phyloP scores from a whole-genome alignment of 2,797 vertebrate genomes.

The Holocentrus rufus region DNA sequence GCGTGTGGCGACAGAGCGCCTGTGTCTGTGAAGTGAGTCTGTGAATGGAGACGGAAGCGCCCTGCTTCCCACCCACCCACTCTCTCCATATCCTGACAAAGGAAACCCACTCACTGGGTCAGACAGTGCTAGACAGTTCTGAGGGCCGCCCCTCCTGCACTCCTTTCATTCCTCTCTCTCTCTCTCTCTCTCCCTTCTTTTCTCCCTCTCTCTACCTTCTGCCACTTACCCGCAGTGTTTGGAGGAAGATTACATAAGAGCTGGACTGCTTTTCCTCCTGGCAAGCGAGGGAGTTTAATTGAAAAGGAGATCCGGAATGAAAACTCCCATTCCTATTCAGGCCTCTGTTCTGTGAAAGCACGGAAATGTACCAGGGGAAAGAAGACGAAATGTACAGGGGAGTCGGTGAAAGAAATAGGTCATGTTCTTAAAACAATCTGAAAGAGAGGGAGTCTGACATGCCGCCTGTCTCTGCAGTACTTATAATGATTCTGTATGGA shows the following conservation, averaged over 20 bases:
- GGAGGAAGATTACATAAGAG: slow-evolving; percentile 76
- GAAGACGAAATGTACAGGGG: slow-evolving; percentile 66
- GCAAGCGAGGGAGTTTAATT: slow-evolving; percentile 77
- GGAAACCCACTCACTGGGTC: slow-evolving; percentile 73
- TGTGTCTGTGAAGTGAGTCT: slow-evolving; percentile 55
- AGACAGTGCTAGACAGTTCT: slow-evolving; percentile 67
- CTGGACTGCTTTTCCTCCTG: slow-evolving; percentile 64
- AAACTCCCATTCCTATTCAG: slow-evolving; percentile 76
- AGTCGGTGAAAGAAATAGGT: slow-evolving; percentile 77
- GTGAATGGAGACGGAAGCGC: slow-evolving; percentile 70
- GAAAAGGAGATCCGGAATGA: slow-evolving; percentile 80
- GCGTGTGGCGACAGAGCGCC: slow-evolving; percentile 56
- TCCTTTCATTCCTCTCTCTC: slow-evolving; percentile 46
- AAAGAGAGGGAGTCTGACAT: slow-evolving; percentile 65
- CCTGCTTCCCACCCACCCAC: slow-evolving; percentile 60
- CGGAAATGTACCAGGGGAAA: slow-evolving; percentile 65
- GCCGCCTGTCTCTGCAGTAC: slow-evolving; percentile 50
- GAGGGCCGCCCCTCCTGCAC: slow-evolving; percentile 50
- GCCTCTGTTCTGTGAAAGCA: slow-evolving; percentile 73
- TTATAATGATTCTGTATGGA: slow-evolving; percentile 56
- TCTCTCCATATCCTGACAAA: slow-evolving; percentile 72
- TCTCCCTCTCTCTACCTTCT: slow-evolving; percentile 40
- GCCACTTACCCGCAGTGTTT: slow-evolving; percentile 67
- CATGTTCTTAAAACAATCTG: slow-evolving; percentile 74
- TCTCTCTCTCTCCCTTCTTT: slow-evolving; percentile 46